phyloP scores from a whole-genome alignment of 2,888 invertebrate species.

The Chaitophorus viminalis region DNA sequence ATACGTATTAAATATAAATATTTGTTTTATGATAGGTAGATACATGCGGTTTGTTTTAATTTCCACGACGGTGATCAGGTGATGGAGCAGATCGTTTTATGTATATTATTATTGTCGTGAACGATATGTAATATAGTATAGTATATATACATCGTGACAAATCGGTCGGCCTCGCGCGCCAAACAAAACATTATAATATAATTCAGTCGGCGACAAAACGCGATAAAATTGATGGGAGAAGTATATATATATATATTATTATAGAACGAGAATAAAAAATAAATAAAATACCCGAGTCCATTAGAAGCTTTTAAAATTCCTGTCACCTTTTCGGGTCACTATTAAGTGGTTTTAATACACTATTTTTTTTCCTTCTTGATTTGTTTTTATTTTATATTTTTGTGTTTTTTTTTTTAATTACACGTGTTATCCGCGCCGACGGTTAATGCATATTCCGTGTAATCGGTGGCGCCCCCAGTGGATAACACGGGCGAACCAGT shows the following conservation, averaged over 20 bases:
- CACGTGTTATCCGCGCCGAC: slow-evolving; percentile 57
- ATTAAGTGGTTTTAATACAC: slow-evolving; percentile 60
- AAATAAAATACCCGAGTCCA: slow-evolving; percentile 57
- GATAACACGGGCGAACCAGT: slow-evolving; percentile 52
- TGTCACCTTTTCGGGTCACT: slow-evolving; percentile 63
- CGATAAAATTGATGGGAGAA: slow-evolving; percentile 51
- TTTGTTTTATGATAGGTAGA: too few species aligned
- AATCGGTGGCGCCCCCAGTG: slow-evolving; percentile 60
- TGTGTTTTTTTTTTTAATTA: slow-evolving; percentile 60
- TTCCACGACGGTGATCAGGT: background rate
- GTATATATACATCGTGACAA: background rate
- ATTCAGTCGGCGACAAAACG: slow-evolving; percentile 61
- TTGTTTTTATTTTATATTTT: slow-evolving; percentile 4
- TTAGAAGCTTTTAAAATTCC: slow-evolving; percentile 64
- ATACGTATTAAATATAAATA: too few species aligned
- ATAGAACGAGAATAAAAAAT: slow-evolving; percentile 10
- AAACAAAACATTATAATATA: slow-evolving; percentile 56
- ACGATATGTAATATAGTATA: slow-evolving; percentile 9
- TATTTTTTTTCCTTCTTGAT: slow-evolving; percentile 19
- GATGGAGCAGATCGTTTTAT: background rate
- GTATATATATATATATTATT: background rate
- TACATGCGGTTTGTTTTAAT: background rate
- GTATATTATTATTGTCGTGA: background rate
- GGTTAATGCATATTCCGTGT: slow-evolving; percentile 60
- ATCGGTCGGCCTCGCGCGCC: slow-evolving; percentile 48